These are phyloP conservation scores for Chloroclysta siterata DNA, from an alignment of 2,888 invertebrate genomes.

Conservation along the genomic window DNA sequence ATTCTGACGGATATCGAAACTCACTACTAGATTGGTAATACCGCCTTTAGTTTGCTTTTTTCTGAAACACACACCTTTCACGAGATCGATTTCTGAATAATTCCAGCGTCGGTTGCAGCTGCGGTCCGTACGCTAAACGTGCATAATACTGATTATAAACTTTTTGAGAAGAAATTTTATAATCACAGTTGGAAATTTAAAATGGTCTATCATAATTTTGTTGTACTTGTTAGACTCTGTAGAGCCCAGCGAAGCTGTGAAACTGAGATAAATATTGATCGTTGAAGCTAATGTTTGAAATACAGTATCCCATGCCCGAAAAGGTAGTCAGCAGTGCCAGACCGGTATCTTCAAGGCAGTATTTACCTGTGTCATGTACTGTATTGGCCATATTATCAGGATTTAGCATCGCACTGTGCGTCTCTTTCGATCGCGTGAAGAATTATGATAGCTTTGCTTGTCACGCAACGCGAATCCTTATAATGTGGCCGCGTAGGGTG, in stretches of 20 bases:
- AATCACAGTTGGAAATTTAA: neutral
- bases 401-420: neutral
- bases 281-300: constrained; percentile 6
- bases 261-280: constrained; percentile 3
- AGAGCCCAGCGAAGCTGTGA: constrained; percentile 6
- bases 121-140: neutral
- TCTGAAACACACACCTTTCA: too few species aligned
- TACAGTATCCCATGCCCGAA: neutral
- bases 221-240: constrained; percentile 2
- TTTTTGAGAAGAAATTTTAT: neutral
- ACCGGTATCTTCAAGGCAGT: neutral
- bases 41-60: too few species aligned
- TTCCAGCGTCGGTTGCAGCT: neutral
- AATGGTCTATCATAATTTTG: neutral
- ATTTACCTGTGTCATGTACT: neutral
- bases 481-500: neutral
- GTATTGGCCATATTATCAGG: neutral
- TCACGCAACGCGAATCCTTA: neutral
- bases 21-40: too few species aligned
- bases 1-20: too few species aligned
- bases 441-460: neutral
- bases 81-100: too few species aligned
- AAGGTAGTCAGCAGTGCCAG: neutral
- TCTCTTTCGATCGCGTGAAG: neutral
- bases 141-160: neutral